A percentile compares a stretch with the other conserved stretches of the same genome.
Conservation (phyloP, 1,140 invertebrate species). For the Drosophila punjabiensis region DNA sequence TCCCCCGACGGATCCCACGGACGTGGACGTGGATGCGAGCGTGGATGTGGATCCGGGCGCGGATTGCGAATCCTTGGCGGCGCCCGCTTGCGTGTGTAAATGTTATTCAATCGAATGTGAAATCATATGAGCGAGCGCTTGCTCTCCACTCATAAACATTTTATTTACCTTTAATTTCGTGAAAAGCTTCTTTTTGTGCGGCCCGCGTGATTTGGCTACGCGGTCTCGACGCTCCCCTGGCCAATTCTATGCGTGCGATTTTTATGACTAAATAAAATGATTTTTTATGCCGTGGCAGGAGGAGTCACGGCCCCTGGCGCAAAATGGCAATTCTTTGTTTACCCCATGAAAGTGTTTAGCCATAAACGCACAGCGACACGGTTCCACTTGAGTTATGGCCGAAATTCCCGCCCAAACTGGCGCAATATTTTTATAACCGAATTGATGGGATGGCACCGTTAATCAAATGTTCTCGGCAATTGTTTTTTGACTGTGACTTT, state of each 20-base stretch:
- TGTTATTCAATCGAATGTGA: slow-evolving; percentile 83
- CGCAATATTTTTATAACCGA: slow-evolving; percentile 53
- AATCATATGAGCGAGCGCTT: slow-evolving; percentile 78
- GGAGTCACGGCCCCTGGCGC: slow-evolving; percentile 56
- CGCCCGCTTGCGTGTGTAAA: slow-evolving; percentile 76
- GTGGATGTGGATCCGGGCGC: slow-evolving; percentile 18
- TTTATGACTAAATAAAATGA: slow-evolving; percentile 79
- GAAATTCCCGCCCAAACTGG: slow-evolving; percentile 20
- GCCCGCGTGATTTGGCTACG: slow-evolving; percentile 61
- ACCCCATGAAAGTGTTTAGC: slow-evolving; percentile 60
- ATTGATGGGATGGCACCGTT: slow-evolving; percentile 34
- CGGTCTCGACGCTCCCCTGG: slow-evolving; percentile 25
- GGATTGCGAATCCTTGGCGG: slow-evolving; percentile 45
- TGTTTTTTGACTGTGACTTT: slow-evolving; percentile 31
- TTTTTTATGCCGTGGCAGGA: slow-evolving; percentile 43
- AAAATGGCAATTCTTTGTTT: slow-evolving; percentile 77
- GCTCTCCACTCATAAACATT: slow-evolving; percentile 79
- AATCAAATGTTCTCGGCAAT: slow-evolving; percentile 45
- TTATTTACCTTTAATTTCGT: slow-evolving; percentile 83
- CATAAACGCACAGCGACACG: slow-evolving; percentile 64
- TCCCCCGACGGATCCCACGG: slow-evolving; percentile 5
- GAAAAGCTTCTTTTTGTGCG: slow-evolving; percentile 73
- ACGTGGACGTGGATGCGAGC: slow-evolving; percentile 1
- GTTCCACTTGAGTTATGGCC: slow-evolving; percentile 48
- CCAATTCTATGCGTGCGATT: slow-evolving; percentile 67